Percentiles rank a stretch among this genome's conserved stretches.
These are phyloP conservation scores for Pardalotus punctatus DNA, from an alignment of 2,113 vertebrate genomes.

Conservation along the genomic window DNA sequence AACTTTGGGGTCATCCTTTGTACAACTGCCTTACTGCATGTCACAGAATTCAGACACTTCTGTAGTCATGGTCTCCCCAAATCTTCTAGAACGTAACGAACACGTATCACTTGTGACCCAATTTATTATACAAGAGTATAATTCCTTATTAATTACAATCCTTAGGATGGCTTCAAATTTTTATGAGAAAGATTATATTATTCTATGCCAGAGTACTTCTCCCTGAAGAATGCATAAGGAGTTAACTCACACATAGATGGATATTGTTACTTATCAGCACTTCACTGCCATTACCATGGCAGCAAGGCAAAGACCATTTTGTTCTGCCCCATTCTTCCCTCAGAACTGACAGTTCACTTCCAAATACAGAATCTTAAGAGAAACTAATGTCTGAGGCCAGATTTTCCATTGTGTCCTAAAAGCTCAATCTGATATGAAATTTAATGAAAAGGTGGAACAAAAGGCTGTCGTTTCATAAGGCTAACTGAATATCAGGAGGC, in stretches of 20 bases:
- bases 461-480: not conserved
- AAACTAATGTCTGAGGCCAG: not conserved
- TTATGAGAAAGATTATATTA: not conserved
- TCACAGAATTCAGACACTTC: not conserved
- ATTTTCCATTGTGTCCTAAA: not conserved
- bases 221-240: not conserved
- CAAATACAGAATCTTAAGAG: not conserved
- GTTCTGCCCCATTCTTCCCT: slow-evolving; percentile 8
- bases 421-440: slow-evolving; percentile 12
- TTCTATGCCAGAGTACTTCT: not conserved
- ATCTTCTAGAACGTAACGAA: not conserved
- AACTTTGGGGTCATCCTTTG: not conserved
- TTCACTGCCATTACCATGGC: slow-evolving; percentile 40
- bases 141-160: not conserved
- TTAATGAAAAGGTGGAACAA: slow-evolving; percentile 12
- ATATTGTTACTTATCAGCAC: slow-evolving; percentile 14
- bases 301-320: slow-evolving; percentile 23
- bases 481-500: not conserved
- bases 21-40: not conserved
- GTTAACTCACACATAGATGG: not conserved
- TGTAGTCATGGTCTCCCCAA: not conserved
- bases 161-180: not conserved
- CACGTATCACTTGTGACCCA: not conserved
- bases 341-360: not conserved
- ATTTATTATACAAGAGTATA: not conserved